Percentiles rank a stretch among this genome's conserved stretches.
Conservation (phyloP, 2,113 vertebrate species). For the Alces alces region DNA sequence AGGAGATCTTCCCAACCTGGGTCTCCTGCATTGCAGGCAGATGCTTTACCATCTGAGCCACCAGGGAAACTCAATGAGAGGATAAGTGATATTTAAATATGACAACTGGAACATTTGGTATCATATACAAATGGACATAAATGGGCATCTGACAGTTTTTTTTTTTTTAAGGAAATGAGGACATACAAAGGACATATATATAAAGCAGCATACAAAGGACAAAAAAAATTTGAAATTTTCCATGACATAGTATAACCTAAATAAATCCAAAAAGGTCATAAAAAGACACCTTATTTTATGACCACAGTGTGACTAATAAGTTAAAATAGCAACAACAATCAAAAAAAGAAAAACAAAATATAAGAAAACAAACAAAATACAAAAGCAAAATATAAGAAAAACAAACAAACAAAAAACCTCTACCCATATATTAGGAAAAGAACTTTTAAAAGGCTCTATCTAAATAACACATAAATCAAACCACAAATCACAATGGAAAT, state of each 20-base stretch:
- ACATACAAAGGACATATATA: background rate
- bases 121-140: background rate
- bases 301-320: background rate
- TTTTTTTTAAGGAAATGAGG: background rate
- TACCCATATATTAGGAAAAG: background rate
- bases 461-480: background rate
- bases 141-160: background rate
- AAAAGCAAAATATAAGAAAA: background rate
- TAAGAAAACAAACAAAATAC: background rate
- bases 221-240: background rate
- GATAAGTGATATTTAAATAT: background rate
- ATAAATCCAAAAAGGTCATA: background rate
- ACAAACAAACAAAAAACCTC: background rate
- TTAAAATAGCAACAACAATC: background rate
- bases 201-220: background rate
- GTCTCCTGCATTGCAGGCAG: no score
- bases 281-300: background rate
- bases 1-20: no score
- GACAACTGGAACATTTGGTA: background rate
- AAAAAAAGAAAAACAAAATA: background rate
- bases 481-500: background rate
- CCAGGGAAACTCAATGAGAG: background rate
- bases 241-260: background rate
- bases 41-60: no score
- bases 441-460: background rate